These are phyloP conservation scores for Parthenolecanium corni DNA, from an alignment of 2,888 invertebrate species.

Conservation along the genomic window DNA sequence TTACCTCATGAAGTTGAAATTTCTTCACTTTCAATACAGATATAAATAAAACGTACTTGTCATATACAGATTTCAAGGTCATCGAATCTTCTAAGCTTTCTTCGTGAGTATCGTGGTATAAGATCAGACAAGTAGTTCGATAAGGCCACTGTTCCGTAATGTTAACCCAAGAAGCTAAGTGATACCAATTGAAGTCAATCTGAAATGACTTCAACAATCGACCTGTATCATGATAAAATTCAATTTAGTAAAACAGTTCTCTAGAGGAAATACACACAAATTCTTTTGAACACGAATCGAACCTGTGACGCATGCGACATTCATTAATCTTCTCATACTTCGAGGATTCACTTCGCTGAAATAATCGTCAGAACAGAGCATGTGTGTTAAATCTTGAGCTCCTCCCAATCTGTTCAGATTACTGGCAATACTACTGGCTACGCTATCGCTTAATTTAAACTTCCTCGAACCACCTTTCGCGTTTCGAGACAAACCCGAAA, in stretches of 20 bases:
- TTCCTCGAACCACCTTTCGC: conserved; percentile 43
- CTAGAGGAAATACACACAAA: background rate
- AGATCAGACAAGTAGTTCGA: conserved; percentile 92
- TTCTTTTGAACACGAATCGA: conserved; percentile 28
- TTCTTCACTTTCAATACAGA: too few species aligned
- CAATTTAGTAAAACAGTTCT: background rate
- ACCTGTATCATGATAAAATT: conserved; percentile 45
- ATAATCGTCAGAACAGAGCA: conserved; percentile 92
- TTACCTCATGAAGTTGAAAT: too few species aligned
- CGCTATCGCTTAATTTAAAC: conserved; percentile 71
- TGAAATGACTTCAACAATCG: conserved; percentile 94
- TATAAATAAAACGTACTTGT: conserved; percentile 52
- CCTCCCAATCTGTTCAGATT: conserved; percentile 67
- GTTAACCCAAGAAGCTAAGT: conserved; percentile 95
- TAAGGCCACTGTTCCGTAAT: conserved; percentile 99
- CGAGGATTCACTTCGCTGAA: conserved; percentile 97
- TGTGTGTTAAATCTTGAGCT: conserved; percentile 63
- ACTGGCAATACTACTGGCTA: conserved; percentile 82
- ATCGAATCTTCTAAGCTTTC: conserved; percentile 74
- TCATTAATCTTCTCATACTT: conserved; percentile 91
- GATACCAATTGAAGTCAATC: conserved; percentile 98
- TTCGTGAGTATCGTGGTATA: conserved; percentile 82
- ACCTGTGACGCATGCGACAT: conserved; percentile 93
- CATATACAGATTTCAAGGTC: conserved; percentile 80
- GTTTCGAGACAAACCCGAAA: conserved; percentile 30